Base-by-base conservation (phyloP, 1,140 invertebrate genomes). In the Heliconius eleuchia region DNA sequence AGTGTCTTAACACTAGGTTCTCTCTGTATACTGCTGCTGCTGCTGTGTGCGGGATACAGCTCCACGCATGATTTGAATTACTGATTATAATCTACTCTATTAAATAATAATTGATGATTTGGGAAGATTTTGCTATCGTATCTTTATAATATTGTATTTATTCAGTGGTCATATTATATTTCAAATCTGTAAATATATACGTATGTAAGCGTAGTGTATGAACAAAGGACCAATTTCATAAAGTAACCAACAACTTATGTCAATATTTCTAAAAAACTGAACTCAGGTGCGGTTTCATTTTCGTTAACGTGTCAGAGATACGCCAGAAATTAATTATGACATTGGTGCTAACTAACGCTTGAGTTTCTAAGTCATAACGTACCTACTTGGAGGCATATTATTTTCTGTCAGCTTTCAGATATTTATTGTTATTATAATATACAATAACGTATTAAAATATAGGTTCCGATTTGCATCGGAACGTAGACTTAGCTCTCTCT, bases 271-370 rank as follows among this genome's bases (percentile, higher is more conserved):
- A 30, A 66, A 66, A 66, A 66, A n/a, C n/a, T 30, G 9, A 66
- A 66, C 27, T 60, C 55, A 23, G 60, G 9, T 16, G 60, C 16
- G 60, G 60, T 77, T 81, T 77, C 77, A 84, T 84, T 82, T 77
- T 81, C 83, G 73, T 78, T 37, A 42, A 75, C 75, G 77, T 78
- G 81, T 81, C 75, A 80, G 80, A 82, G 42, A 77, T 78, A 70
- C 70, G 60, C 72, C 55, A 70, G 70, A 71, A 52, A 82, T 82
- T 80, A 82, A 84, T 84, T 84, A 84, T 84, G 72, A 74, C 77
- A 73, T 76, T 78, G 72, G 80, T 77, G 83, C 76, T 84, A 84
- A 84, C 76, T 77, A 78, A 82, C 30, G 71, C 34, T 73, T 81
- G 74, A 78, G 50, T 71, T 73, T 78, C 73, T 75, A 72, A 73